Evolutionary conservation across 2,797 vertebrate species (phyloP).

Genomic region (Typhlichthys eigenmanni): DNA sequence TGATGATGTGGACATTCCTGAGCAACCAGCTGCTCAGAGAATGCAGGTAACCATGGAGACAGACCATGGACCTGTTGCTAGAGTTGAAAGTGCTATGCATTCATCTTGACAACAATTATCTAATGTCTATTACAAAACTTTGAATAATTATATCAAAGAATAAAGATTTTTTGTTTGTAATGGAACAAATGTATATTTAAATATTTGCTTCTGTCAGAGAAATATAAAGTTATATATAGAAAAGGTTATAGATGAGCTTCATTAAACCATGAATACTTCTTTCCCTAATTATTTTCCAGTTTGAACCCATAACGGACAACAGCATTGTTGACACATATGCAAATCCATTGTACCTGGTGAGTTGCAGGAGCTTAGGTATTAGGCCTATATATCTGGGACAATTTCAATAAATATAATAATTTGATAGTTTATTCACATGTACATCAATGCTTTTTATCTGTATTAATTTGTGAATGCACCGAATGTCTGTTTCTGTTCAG

Average conservation of each 20-base stretch:
- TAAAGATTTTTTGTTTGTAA: too few species aligned
- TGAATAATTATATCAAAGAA: too few species aligned
- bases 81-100: neutral
- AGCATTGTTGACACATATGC: constrained; percentile 29
- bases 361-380: constrained; percentile 14
- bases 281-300: constrained; percentile 1
- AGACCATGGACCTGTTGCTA: neutral
- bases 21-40: constrained; percentile 15
- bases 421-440: too few species aligned
- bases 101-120: neutral
- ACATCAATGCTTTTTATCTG: neutral
- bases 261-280: constrained; percentile 9
- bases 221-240: neutral
- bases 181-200: too few species aligned
- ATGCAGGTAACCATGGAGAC: constrained; percentile 53
- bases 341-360: constrained; percentile 58
- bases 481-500: too few species aligned
- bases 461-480: neutral
- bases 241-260: neutral
- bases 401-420: too few species aligned
- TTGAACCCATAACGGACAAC: constrained; percentile 29
- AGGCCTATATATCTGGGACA: neutral
- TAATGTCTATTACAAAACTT: constrained; percentile 1
- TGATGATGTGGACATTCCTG: constrained; percentile 1
- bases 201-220: neutral